A percentile compares a stretch with the other conserved stretches of the same genome.
Evolutionary conservation across 1,140 invertebrate species (phyloP).

Genomic region (Ceratina calcarata): DNA sequence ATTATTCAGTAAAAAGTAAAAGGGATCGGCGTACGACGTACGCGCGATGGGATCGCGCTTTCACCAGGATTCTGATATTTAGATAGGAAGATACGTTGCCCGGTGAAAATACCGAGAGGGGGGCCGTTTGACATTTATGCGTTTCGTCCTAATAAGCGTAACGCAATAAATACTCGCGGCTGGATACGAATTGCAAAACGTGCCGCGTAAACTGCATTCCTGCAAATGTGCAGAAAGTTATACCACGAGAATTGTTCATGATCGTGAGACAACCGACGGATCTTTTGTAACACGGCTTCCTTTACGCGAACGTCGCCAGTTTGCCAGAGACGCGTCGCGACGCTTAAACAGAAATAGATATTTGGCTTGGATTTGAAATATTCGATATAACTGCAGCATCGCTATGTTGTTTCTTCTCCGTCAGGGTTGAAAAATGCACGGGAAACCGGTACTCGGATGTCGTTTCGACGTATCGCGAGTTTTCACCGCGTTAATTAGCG

Average conservation of each 20-base stretch:
- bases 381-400: neutral
- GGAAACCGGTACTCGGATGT: neutral
- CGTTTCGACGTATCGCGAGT: neutral
- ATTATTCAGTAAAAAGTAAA: conserved; percentile 38
- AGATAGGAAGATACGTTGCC: conserved; percentile 4
- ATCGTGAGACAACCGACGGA: conserved; percentile 4
- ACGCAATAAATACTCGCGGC: conserved; percentile 35
- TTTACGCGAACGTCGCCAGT: neutral
- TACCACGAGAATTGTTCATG: neutral
- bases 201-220: neutral
- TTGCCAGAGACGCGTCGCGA: conserved; percentile 26
- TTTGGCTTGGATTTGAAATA: neutral
- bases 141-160: conserved; percentile 49
- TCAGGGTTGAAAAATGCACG: neutral
- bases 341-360: conserved; percentile 50
- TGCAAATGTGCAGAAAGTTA: neutral
- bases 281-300: conserved; percentile 9
- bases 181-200: conserved; percentile 20
- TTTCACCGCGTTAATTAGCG: conserved; percentile 15
- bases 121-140: conserved; percentile 43
- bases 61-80: conserved; percentile 38
- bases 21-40: conserved; percentile 10
- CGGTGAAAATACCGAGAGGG: conserved; percentile 25
- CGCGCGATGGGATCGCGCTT: conserved; percentile 25
- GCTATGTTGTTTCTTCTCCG: conserved; percentile 11